A percentile compares a stretch with the other conserved stretches of the same genome.
Evolutionary conservation across 2,888 invertebrate genomes (phyloP).

Genomic region (Cordylochernes scorpioides): DNA sequence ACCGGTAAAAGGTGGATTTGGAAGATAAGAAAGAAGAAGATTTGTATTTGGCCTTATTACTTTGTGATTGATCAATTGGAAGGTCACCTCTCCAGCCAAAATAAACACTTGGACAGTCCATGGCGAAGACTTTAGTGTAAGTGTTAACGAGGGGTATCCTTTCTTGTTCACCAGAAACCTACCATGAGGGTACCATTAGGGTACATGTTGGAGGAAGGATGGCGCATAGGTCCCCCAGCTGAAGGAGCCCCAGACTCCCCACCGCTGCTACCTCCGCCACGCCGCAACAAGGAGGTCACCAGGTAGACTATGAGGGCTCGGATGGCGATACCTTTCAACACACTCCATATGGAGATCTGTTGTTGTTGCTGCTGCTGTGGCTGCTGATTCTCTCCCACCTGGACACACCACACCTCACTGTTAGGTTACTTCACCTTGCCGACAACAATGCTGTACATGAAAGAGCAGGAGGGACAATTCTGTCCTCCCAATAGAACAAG

Average conservation of each 20-base stretch:
- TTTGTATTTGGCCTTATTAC: no score
- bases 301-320: slow-evolving; percentile 75
- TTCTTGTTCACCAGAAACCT: not conserved
- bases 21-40: no score
- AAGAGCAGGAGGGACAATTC: no score
- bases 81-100: no score
- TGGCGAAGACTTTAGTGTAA: no score
- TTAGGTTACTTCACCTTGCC: no score
- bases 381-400: slow-evolving; percentile 2
- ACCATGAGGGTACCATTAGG: slow-evolving; percentile 14
- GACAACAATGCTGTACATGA: no score
- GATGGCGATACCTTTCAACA: slow-evolving; percentile 28
- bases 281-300: slow-evolving; percentile 62
- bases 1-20: no score
- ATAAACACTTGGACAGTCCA: no score
- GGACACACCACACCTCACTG: no score
- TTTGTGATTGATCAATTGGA: no score
- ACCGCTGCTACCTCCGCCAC: slow-evolving; percentile 26
- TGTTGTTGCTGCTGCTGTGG: slow-evolving; percentile 5
- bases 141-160: not conserved
- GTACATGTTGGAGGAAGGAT: slow-evolving; percentile 11
- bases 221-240: slow-evolving; percentile 2
- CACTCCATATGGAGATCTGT: slow-evolving; percentile 11
- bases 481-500: no score
- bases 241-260: slow-evolving; percentile 16